Percentiles rank a stretch among this genome's conserved stretches.
These are phyloP conservation scores for Nasonia vitripennis DNA, from an alignment of 1,140 invertebrate species.

Conservation along the genomic window DNA sequence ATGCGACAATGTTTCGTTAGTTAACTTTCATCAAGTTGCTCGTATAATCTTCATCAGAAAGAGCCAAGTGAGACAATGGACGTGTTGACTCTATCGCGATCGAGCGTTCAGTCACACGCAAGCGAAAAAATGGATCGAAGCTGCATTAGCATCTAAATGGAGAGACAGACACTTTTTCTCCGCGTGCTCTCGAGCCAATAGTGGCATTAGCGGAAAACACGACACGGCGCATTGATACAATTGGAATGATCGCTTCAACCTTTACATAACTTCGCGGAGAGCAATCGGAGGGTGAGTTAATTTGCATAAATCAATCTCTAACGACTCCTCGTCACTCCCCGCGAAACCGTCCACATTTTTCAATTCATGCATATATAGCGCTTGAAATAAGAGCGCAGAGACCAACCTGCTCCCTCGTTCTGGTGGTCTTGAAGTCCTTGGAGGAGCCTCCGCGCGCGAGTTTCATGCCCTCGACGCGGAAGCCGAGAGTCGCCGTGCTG, in stretches of 20 bases:
- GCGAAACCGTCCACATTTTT: no score
- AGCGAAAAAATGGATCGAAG: not conserved
- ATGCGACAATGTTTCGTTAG: not conserved
- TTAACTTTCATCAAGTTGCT: no score
- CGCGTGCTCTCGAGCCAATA: no score
- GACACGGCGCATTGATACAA: constrained; percentile 7
- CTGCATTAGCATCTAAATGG: no score
- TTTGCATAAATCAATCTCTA: no score
- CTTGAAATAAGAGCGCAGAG: not conserved
- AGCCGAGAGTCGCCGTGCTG: constrained; percentile 95
- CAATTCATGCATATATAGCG: no score
- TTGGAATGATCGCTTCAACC: not conserved
- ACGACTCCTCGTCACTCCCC: no score
- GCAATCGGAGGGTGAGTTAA: not conserved
- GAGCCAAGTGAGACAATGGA: no score
- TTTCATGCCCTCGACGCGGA: constrained; percentile 97
- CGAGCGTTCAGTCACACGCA: not conserved
- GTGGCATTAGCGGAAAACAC: not conserved
- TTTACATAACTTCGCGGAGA: not conserved
- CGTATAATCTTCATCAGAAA: no score
- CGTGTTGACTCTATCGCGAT: no score
- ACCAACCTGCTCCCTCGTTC: constrained; percentile 82
- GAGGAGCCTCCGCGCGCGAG: constrained; percentile 89
- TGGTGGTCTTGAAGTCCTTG: constrained; percentile 98
- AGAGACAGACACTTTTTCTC: no score